Conservation (phyloP, 2,113 vertebrate species). For the Cyprinus carpio region DNA sequence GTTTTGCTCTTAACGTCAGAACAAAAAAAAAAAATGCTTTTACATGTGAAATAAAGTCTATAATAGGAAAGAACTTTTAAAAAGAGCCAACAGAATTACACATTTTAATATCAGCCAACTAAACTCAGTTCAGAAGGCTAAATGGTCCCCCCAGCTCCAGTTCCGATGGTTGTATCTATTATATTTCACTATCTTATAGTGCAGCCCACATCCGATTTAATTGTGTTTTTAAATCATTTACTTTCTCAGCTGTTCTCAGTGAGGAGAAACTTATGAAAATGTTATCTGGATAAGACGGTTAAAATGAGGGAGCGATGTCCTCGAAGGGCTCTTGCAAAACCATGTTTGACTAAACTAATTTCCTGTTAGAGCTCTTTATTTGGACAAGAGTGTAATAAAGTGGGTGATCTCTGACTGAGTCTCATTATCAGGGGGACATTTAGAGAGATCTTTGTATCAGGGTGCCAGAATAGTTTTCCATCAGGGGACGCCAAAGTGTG, state of each 20-base stretch:
- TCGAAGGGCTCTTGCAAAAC: conserved; percentile 39
- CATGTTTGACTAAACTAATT: conserved; percentile 49
- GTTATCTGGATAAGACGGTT: conserved; percentile 36
- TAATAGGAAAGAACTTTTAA: neutral
- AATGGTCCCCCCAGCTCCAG: neutral
- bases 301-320: conserved; percentile 30
- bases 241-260: conserved; percentile 19
- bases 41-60: neutral
- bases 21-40: neutral
- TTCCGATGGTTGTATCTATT: neutral
- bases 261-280: conserved; percentile 15
- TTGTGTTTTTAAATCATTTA: neutral
- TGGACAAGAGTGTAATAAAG: conserved; percentile 28
- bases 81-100: neutral
- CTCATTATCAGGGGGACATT: conserved; percentile 54
- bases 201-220: neutral
- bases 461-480: conserved; percentile 52
- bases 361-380: conserved; percentile 49
- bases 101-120: neutral
- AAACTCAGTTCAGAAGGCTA: neutral
- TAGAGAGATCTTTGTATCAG: conserved; percentile 46
- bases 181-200: neutral
- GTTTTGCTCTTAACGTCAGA: neutral
- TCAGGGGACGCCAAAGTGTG: conserved; percentile 52
- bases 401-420: conserved; percentile 42